Conservation (phyloP, 2,888 invertebrate species). For the Teinopalpus imperialis region DNA sequence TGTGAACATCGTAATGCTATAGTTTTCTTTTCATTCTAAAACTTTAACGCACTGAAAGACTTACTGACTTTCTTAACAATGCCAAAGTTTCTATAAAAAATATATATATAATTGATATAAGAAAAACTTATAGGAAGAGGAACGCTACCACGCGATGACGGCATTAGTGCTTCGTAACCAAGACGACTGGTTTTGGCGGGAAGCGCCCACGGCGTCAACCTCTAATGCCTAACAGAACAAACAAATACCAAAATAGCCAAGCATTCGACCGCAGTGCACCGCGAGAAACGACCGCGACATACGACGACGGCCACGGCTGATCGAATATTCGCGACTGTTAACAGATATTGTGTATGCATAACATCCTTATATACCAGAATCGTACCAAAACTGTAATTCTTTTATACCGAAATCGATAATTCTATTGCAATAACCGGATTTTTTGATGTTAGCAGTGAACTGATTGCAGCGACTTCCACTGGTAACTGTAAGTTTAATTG, state of each 20-base stretch:
- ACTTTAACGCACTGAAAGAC: no score
- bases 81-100: no score
- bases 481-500: constrained; percentile 13
- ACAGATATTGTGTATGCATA: constrained; percentile 10
- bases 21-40: no score
- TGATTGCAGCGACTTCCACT: constrained; percentile 2
- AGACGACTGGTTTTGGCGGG: constrained; percentile 75
- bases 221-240: constrained; percentile 34
- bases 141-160: constrained; percentile 35
- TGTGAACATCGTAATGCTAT: no score
- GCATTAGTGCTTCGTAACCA: constrained; percentile 56
- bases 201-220: constrained; percentile 53
- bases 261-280: constrained; percentile 79
- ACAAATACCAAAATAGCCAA: constrained; percentile 36
- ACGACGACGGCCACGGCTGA: constrained; percentile 73
- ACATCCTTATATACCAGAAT: not conserved
- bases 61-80: no score
- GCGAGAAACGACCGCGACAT: constrained; percentile 66
- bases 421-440: not conserved
- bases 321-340: constrained; percentile 47
- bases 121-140: constrained; percentile 23
- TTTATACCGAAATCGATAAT: no score
- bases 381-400: not conserved
- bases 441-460: not conserved
- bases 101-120: no score